A percentile compares a stretch with the other conserved stretches of the same genome.
phyloP scores from a whole-genome alignment of 2,888 invertebrate species.

The Chromoteleia sp. region DNA sequence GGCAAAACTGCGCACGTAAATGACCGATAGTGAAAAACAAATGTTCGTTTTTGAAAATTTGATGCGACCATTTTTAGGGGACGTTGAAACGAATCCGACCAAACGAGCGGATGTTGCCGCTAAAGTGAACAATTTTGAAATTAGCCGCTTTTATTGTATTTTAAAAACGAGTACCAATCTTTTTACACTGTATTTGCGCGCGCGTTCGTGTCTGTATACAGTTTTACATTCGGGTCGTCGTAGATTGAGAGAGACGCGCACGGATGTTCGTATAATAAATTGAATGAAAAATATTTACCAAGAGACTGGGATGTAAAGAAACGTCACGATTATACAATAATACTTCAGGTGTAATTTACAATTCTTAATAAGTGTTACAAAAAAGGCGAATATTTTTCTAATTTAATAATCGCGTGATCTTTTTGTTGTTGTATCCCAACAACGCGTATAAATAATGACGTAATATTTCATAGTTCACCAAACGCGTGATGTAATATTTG shows the following conservation, averaged over 20 bases:
- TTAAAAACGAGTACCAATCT: too few species aligned
- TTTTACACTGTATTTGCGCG: too few species aligned
- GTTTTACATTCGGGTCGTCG: neutral
- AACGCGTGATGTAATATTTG: conserved; percentile 15
- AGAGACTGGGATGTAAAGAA: neutral
- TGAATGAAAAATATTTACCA: too few species aligned
- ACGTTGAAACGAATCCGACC: too few species aligned
- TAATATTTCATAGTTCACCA: conserved; percentile 14
- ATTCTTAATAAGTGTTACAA: neutral
- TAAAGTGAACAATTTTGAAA: too few species aligned
- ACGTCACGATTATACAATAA: conserved; percentile 9
- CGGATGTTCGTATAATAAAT: neutral
- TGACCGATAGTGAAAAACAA: too few species aligned
- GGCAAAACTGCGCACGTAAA: too few species aligned
- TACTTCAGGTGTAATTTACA: neutral
- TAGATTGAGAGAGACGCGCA: neutral
- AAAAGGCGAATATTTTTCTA: conserved; percentile 4
- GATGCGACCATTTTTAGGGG: too few species aligned
- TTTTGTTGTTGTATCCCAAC: conserved; percentile 1
- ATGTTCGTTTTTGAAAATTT: too few species aligned
- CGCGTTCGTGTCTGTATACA: neutral
- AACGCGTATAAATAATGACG: conserved; percentile 8
- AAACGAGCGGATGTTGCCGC: too few species aligned
- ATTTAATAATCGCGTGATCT: neutral
- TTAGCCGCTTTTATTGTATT: too few species aligned